Conservation (phyloP, 1,140 invertebrate species). For the Augochlora pura region DNA sequence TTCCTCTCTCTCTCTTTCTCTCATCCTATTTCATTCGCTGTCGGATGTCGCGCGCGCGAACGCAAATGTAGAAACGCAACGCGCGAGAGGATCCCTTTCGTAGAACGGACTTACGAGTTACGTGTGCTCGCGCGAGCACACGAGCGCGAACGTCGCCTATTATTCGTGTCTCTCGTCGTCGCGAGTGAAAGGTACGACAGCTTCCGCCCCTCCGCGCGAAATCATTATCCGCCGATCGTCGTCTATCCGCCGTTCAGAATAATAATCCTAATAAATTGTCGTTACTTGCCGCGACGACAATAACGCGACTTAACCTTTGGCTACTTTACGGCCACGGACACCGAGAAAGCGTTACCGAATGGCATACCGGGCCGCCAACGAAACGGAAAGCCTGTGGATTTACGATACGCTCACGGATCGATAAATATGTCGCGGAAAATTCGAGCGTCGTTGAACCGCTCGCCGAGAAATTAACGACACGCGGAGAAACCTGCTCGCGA, state of each 20-base stretch:
- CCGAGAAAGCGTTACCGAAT: constrained; percentile 3
- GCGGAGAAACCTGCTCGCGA: too few relatives aligned
- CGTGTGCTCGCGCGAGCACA: constrained; percentile 7
- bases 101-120: constrained; percentile 41
- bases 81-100: constrained; percentile 29
- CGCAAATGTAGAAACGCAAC: constrained; percentile 54
- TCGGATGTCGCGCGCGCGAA: constrained; percentile 16
- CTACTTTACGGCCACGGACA: constrained; percentile 1
- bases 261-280: constrained; percentile 37
- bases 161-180: constrained; percentile 12
- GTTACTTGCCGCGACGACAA: constrained; percentile 2
- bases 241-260: constrained; percentile 11
- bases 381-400: constrained; percentile 5
- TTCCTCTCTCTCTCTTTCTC: not conserved
- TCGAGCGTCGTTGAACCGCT: not conserved
- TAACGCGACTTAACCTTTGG: constrained; percentile 28
- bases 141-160: constrained; percentile 5
- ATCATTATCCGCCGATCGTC: constrained; percentile 24
- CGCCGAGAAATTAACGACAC: not conserved
- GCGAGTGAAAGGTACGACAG: constrained; percentile 38
- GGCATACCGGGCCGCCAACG: not conserved
- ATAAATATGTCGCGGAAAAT: not conserved
- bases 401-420: not conserved
- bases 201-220: constrained; percentile 6
- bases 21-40: constrained; percentile 31